Conservation (phyloP, 2,888 invertebrate species). For the Cenopis cana region DNA sequence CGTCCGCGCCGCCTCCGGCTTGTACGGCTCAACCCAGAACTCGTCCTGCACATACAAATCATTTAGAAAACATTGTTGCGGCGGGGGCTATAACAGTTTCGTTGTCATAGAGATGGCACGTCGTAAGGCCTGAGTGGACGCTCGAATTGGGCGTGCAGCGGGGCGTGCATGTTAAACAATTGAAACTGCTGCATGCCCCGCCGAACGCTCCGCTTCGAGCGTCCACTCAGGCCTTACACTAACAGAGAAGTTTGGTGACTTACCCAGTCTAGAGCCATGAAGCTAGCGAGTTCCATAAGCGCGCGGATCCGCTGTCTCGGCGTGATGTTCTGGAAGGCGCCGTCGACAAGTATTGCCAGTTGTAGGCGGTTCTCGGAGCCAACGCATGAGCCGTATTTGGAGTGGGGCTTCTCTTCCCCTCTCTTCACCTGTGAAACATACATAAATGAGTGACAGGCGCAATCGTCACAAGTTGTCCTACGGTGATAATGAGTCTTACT, state of each 20-base stretch:
- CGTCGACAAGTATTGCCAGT: slow-evolving; percentile 88
- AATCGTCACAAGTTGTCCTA: not conserved
- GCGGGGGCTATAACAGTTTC: too few species aligned
- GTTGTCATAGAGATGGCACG: too few species aligned
- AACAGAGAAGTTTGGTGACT: slow-evolving; percentile 52
- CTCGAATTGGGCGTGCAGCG: too few species aligned
- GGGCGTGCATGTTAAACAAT: too few species aligned
- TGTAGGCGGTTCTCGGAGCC: slow-evolving; percentile 79
- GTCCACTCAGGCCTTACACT: too few species aligned
- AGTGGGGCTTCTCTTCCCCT: slow-evolving; percentile 75
- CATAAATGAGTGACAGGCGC: not conserved
- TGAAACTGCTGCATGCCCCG: too few species aligned
- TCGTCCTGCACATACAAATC: slow-evolving; percentile 64
- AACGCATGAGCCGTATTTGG: slow-evolving; percentile 74
- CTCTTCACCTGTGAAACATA: slow-evolving; percentile 71
- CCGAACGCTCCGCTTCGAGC: too few species aligned
- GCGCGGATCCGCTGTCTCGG: slow-evolving; percentile 87
- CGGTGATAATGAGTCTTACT: too few species aligned
- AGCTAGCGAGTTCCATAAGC: slow-evolving; percentile 89
- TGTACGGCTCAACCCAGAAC: slow-evolving; percentile 80
- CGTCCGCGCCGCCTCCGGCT: slow-evolving; percentile 61
- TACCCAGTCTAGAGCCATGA: slow-evolving; percentile 88
- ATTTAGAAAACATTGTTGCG: not conserved
- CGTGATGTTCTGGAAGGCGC: slow-evolving; percentile 86
- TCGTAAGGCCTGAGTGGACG: too few species aligned